phyloP scores from a whole-genome alignment of 2,797 vertebrate species.

The Heterohyrax brucei region DNA sequence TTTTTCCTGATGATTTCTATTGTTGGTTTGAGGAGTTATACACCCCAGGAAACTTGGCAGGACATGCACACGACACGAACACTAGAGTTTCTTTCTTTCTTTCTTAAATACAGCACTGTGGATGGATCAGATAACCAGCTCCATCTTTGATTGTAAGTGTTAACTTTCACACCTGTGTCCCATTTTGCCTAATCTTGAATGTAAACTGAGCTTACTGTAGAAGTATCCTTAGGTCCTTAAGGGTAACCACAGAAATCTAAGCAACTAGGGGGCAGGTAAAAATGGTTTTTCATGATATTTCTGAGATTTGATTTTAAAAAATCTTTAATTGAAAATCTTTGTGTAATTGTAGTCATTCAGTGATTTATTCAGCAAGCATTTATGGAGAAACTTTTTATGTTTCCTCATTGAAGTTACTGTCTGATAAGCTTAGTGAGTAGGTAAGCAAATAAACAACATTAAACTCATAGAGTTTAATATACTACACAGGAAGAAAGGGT shows the following conservation, averaged over 20 bases:
- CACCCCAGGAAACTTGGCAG: neutral
- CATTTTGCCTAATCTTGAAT: neutral
- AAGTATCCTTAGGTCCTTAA: neutral
- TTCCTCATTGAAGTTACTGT: neutral
- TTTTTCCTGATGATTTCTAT: neutral
- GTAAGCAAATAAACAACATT: neutral
- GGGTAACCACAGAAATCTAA: neutral
- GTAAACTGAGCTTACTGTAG: neutral
- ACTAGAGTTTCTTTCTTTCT: neutral
- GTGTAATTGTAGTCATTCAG: neutral
- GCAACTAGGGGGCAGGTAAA: neutral
- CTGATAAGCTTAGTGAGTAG: neutral
- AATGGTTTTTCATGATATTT: neutral
- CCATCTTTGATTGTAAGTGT: neutral
- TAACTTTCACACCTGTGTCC: neutral
- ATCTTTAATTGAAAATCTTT: neutral
- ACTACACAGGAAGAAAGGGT: slow-evolving; percentile 10
- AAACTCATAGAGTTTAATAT: slow-evolving; percentile 3
- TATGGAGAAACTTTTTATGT: neutral
- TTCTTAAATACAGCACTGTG: neutral
- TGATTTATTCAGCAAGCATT: slow-evolving; percentile 18
- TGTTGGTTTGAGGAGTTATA: neutral
- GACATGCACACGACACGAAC: neutral
- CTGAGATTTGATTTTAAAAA: neutral
- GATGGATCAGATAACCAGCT: neutral